Base-by-base conservation (phyloP, 1,140 invertebrate species). In the Lepidostoma basale region DNA sequence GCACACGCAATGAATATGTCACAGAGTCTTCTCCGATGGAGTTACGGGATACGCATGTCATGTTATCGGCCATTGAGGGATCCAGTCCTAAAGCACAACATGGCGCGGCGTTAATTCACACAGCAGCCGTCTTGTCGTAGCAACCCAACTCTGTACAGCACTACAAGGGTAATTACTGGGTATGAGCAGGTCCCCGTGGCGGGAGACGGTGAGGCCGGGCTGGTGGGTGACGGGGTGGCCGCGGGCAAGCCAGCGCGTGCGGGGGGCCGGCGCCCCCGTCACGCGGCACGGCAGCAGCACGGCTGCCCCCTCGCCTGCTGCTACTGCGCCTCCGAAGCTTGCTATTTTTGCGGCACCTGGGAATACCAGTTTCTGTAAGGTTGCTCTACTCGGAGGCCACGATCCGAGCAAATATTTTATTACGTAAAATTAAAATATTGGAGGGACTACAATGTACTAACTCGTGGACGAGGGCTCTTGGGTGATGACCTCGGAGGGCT, bases 21-120 rank as follows among this genome's bases (percentile, higher is more conserved):
- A 93, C 88, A 58, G 87, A 85, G 77, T 93, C 92, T 68, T 86
- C 85, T 0, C 91, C 91, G 75, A 90, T 89, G 25, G 89, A 80
- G 79, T 94, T 93, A 64, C 86, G 86, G 3, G 89, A 90, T 12
- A 85, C 84, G 74, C 92, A 94, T 10, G 90, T 86, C 75, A 92
- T 93, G 79, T 93, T 91, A 33, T 91, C 91, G 49, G 88, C 86
- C 33, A 88, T 77, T 23, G 88, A 88, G 39, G 86, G 83, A 36
- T 83, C 81, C n/a, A 82, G 76, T 75, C 81, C 81, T 83, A 64
- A 40, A 67, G 54, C 6, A 52, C 8, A 0, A 62, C 0, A 0
- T 6, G 33, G 14, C 33, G 5, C 10, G 5, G 2, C 10, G 26
- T 6, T 8, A 36, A 6, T n/a, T 6, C 33, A n/a, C 33, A 6